These are phyloP conservation scores for Odontocerum albicorne DNA, from an alignment of 2,888 invertebrate species.

Conservation along the genomic window DNA sequence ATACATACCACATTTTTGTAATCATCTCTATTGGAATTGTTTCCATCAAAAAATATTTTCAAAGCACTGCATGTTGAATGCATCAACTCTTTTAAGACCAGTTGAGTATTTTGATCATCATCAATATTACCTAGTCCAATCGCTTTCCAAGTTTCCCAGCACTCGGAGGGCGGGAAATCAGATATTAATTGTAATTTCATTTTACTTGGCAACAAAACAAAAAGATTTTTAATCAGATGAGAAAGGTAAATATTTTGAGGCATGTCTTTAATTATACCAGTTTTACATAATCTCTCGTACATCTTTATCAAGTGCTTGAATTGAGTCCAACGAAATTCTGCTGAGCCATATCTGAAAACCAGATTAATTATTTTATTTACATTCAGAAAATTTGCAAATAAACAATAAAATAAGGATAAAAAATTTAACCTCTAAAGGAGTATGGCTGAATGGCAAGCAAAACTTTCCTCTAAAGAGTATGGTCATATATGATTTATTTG, in stretches of 20 bases:
- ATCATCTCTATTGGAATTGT: conserved; percentile 1
- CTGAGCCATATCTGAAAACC: conserved; percentile 18
- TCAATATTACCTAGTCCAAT: too few species aligned
- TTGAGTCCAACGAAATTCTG: conserved; percentile 12
- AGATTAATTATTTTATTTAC: background rate
- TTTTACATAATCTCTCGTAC: conserved; percentile 1
- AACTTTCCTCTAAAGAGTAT: too few species aligned
- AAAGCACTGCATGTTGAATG: conserved; percentile 3
- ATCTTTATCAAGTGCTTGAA: conserved; percentile 11
- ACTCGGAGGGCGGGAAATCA: conserved; percentile 8
- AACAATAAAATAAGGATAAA: too few species aligned
- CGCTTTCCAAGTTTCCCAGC: conserved; percentile 9
- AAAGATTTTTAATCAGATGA: conserved; percentile 15
- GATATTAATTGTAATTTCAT: conserved; percentile 4
- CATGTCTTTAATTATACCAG: conserved; percentile 3
- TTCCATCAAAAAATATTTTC: background rate
- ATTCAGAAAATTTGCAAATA: too few species aligned
- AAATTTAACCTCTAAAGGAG: too few species aligned
- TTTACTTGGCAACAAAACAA: conserved; percentile 19
- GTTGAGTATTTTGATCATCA: too few species aligned
- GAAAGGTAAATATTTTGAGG: conserved; percentile 16
- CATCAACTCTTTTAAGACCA: too few species aligned
- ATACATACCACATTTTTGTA: conserved; percentile 18
- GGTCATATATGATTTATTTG: too few species aligned
- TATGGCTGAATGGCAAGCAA: too few species aligned